A percentile compares a stretch with the other conserved stretches of the same genome.
phyloP scores from a whole-genome alignment of 2,888 invertebrate genomes.

The Meliscaeva auricollis region DNA sequence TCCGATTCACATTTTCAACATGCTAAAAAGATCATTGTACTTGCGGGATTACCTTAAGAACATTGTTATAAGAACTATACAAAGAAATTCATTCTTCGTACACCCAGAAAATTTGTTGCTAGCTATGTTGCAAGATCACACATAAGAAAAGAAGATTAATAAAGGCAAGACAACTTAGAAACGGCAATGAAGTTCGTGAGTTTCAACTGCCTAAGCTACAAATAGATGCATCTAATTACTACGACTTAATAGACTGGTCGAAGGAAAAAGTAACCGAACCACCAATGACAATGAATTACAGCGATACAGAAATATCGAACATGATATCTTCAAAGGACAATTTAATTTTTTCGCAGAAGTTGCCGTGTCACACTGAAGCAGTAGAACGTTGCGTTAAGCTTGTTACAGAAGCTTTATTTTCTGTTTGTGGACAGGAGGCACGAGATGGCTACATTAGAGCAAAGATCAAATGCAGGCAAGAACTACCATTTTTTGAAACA shows the following conservation, averaged over 20 bases:
- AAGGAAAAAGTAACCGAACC: constrained; percentile 48
- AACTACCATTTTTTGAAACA: too few species aligned
- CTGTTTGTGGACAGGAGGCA: too few species aligned
- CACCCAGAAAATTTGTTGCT: constrained; percentile 56
- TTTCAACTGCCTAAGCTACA: constrained; percentile 41
- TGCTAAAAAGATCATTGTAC: constrained; percentile 23
- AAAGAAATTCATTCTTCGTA: constrained; percentile 43
- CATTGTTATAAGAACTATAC: constrained; percentile 12
- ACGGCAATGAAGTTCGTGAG: constrained; percentile 19
- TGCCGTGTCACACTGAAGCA: constrained; percentile 36
- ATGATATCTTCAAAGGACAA: constrained; percentile 31
- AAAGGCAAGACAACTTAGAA: constrained; percentile 12
- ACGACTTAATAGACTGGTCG: constrained; percentile 52
- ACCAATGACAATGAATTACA: constrained; percentile 5
- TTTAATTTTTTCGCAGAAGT: constrained; percentile 8
- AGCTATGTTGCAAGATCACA: constrained; percentile 40
- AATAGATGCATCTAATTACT: constrained; percentile 49
- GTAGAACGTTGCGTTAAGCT: too few species aligned
- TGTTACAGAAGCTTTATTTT: too few species aligned
- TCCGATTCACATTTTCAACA: constrained; percentile 44
- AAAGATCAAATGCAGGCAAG: too few species aligned
- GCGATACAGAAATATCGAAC: background rate
- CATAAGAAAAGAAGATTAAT: constrained; percentile 31
- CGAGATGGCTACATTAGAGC: too few species aligned
- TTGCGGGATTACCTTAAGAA: constrained; percentile 30